Conservation (phyloP, 2,797 vertebrate species). For the Sphenodon punctatus region DNA sequence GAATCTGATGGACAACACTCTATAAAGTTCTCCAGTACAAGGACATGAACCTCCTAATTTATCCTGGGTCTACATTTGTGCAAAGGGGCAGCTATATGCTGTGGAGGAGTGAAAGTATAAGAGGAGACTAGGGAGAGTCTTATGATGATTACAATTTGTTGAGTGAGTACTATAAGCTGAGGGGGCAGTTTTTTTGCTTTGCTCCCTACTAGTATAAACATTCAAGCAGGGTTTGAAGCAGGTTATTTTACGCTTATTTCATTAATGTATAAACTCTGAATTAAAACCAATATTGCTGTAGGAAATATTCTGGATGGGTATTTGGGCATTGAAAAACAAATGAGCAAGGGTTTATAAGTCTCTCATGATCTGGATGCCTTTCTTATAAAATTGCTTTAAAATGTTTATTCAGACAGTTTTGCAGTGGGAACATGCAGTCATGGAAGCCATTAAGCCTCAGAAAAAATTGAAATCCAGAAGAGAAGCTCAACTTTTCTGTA, state of each 20-base stretch:
- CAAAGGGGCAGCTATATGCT: too few species aligned
- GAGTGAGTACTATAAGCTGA: background rate
- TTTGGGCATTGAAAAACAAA: background rate
- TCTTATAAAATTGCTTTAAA: background rate
- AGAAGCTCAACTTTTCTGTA: constrained; percentile 88
- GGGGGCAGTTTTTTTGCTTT: background rate
- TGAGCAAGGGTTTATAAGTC: background rate
- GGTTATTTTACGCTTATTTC: too few species aligned
- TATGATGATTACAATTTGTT: background rate
- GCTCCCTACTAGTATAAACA: background rate
- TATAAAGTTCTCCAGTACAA: too few species aligned
- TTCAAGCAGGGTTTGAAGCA: too few species aligned
- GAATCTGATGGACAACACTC: too few species aligned
- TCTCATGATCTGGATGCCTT: background rate
- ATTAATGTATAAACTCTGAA: too few species aligned
- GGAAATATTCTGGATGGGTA: background rate
- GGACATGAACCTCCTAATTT: too few species aligned
- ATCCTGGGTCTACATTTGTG: background rate
- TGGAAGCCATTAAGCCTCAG: constrained; percentile 78
- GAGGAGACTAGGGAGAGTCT: too few species aligned
- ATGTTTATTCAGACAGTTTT: constrained; percentile 83
- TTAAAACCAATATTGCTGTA: too few species aligned
- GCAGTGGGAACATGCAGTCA: constrained; percentile 86
- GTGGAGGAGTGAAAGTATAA: too few species aligned
- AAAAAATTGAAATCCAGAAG: constrained; percentile 77